Evolutionary conservation across 2,797 vertebrate genomes (phyloP).

Genomic region (Anas acuta): DNA sequence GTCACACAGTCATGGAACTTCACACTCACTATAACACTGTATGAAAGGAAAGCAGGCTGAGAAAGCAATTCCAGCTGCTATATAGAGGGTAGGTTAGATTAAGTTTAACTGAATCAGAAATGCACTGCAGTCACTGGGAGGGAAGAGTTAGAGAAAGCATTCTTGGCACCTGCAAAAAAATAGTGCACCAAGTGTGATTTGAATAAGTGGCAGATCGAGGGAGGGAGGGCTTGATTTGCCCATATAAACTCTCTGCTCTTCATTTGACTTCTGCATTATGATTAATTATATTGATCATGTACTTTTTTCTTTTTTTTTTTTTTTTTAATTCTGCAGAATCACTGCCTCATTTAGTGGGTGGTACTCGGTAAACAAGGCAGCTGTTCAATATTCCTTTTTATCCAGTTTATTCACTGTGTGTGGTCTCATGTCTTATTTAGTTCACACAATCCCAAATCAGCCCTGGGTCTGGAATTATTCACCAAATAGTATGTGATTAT

Average conservation of each 20-base stretch:
- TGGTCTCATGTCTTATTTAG: slow-evolving; percentile 69
- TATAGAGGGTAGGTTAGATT: not conserved
- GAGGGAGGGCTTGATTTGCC: not conserved
- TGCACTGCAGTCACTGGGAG: not conserved
- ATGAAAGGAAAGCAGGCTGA: not conserved
- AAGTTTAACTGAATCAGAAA: not conserved
- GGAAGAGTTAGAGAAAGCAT: not conserved
- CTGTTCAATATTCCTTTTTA: slow-evolving; percentile 67
- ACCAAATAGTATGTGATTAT: slow-evolving; percentile 61
- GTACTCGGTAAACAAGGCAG: slow-evolving; percentile 58
- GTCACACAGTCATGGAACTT: slow-evolving; percentile 5
- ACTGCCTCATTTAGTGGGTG: slow-evolving; percentile 55
- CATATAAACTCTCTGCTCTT: not conserved
- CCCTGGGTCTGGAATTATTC: slow-evolving; percentile 65
- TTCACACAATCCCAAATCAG: slow-evolving; percentile 59
- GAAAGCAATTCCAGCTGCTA: not conserved
- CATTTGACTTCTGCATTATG: not conserved
- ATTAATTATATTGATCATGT: slow-evolving; percentile 60
- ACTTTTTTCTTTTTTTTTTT: not conserved
- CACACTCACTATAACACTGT: not conserved
- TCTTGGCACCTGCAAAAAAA: slow-evolving; percentile 17
- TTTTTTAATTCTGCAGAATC: not conserved
- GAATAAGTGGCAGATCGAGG: not conserved
- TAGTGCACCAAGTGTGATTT: not conserved
- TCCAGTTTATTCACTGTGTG: slow-evolving; percentile 66